phyloP scores from a whole-genome alignment of 2,888 invertebrate genomes.

The Lymantria monacha region DNA sequence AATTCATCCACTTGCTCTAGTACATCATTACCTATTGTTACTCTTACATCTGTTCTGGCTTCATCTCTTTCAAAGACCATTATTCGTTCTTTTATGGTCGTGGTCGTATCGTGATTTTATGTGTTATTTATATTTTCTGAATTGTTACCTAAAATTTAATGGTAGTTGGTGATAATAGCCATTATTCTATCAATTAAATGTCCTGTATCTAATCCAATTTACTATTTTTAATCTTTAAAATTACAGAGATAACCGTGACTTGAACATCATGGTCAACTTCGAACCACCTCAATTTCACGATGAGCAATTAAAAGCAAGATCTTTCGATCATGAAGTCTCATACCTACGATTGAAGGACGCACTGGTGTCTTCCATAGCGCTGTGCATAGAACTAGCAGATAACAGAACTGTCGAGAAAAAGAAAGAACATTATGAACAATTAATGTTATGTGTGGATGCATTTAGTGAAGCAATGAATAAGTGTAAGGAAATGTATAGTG shows the following conservation, averaged over 20 bases:
- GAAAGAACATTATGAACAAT: constrained; percentile 46
- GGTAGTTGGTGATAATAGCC: no score
- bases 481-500: constrained; percentile 48
- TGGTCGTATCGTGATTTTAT: no score
- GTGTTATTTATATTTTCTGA: no score
- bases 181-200: no score
- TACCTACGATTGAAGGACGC: constrained; percentile 65
- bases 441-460: constrained; percentile 52
- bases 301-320: constrained; percentile 49
- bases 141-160: no score
- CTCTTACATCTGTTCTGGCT: no score
- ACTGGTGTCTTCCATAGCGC: constrained; percentile 55
- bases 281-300: constrained; percentile 81
- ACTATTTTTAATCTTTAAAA: background rate
- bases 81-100: no score
- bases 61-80: no score
- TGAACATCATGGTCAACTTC: constrained; percentile 87
- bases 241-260: constrained; percentile 88
- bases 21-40: no score
- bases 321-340: constrained; percentile 63
- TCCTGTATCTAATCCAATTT: no score
- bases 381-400: constrained; percentile 63
- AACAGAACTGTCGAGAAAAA: constrained; percentile 43
- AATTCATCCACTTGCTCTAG: no score
- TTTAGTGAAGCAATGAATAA: constrained; percentile 57